phyloP scores from a whole-genome alignment of 2,888 invertebrate genomes.

The Dendrolimus houi region DNA sequence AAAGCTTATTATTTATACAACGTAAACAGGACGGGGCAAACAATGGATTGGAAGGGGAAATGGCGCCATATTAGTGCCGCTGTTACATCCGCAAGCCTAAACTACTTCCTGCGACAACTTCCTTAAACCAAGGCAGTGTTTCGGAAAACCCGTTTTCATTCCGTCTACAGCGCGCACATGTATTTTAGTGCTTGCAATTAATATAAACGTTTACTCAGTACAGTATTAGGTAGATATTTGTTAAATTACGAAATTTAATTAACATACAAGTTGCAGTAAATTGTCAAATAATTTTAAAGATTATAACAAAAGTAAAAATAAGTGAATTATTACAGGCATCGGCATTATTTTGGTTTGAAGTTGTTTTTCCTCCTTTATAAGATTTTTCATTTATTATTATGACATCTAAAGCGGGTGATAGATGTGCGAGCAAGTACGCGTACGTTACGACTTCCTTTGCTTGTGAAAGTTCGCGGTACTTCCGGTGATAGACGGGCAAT shows the following conservation, averaged over 20 bases:
- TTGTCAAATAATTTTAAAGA: background rate
- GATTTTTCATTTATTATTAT: no score
- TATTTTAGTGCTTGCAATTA: background rate
- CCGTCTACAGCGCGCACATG: conserved; percentile 11
- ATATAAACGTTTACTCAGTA: background rate
- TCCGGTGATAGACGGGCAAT: no score
- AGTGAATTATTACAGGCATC: no score
- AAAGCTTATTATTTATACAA: conserved; percentile 15
- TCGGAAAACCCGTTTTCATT: conserved; percentile 21
- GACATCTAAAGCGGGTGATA: no score
- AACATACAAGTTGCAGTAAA: background rate
- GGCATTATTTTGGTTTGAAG: no score
- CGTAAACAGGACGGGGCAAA: conserved; percentile 21
- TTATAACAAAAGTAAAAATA: no score
- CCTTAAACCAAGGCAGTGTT: conserved; percentile 20
- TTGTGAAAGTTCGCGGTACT: no score
- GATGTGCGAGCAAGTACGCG: no score
- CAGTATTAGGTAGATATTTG: background rate
- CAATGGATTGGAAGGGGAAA: conserved; percentile 29
- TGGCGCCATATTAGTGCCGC: conserved; percentile 31
- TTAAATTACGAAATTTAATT: background rate
- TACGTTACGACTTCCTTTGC: no score
- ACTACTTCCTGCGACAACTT: conserved; percentile 43
- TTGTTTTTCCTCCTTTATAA: no score
- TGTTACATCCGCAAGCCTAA: conserved; percentile 33